These are phyloP conservation scores for Xestia ashworthii DNA, from an alignment of 2,888 invertebrate genomes.

Conservation along the genomic window DNA sequence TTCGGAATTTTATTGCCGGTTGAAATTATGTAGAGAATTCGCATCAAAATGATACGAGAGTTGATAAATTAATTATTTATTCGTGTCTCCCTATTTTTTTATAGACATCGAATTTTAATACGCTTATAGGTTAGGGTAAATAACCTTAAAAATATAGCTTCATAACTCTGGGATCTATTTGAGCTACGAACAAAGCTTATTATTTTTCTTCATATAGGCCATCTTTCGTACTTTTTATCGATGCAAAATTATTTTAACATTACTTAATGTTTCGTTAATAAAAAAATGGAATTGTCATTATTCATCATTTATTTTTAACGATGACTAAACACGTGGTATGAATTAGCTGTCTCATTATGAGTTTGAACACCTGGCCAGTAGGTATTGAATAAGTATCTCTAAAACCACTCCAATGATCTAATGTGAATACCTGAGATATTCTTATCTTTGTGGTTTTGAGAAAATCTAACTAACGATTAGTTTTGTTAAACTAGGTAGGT, in stretches of 20 bases:
- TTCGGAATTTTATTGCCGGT: not conserved
- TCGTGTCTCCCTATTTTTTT: not conserved
- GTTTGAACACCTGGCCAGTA: conserved; percentile 26
- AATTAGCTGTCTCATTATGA: conserved; percentile 13
- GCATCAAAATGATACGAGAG: not conserved
- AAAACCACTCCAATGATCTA: conserved; percentile 9
- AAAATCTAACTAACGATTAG: conserved; percentile 19
- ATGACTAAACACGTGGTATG: conserved; percentile 22
- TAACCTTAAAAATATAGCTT: not conserved
- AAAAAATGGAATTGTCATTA: not conserved
- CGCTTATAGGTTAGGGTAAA: not conserved
- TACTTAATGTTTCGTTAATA: not conserved
- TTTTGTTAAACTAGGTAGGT: not conserved
- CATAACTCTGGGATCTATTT: not conserved
- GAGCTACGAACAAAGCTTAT: not conserved
- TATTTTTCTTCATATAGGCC: not conserved
- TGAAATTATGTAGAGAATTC: not conserved
- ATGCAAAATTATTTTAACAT: not conserved
- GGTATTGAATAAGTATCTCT: conserved; percentile 13
- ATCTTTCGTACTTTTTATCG: not conserved
- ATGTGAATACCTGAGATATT: conserved; percentile 22
- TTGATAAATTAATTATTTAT: not conserved
- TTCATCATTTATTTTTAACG: conserved; percentile 10
- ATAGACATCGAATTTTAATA: not conserved
- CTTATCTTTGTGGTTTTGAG: conserved; percentile 26